Evolutionary conservation across 35 echinoderm and acorn worm species (phyloP).

Genomic region (Diadema setosum): DNA sequence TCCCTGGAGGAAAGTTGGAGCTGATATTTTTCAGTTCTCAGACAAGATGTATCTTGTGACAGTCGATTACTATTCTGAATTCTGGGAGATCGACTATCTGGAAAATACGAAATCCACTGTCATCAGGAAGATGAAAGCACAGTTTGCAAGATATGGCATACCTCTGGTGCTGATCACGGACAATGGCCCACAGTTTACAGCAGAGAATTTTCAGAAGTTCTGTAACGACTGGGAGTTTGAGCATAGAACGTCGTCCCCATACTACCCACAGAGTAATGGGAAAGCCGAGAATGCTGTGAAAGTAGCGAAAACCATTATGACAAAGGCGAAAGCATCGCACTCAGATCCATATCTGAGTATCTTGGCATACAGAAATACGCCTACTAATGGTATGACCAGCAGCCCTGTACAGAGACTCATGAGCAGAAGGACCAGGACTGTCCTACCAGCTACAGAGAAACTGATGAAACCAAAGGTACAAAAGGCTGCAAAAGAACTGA

Average conservation of each 20-base stretch:
- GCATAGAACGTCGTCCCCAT: constrained; percentile 39
- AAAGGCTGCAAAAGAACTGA: not conserved
- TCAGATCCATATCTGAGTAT: constrained; percentile 47
- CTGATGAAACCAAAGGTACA: constrained; percentile 41
- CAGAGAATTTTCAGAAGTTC: not conserved
- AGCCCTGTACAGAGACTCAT: constrained; percentile 62
- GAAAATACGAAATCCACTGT: not conserved
- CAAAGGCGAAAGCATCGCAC: not conserved
- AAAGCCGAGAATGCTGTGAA: constrained; percentile 65
- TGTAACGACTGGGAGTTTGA: not conserved
- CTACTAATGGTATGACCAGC: constrained; percentile 24
- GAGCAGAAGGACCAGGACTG: constrained; percentile 35
- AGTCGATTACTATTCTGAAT: constrained; percentile 61
- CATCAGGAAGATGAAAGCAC: constrained; percentile 30
- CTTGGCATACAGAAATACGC: constrained; percentile 59
- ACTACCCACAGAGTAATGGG: constrained; percentile 56
- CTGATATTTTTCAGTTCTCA: constrained; percentile 40
- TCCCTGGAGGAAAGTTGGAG: constrained; percentile 67
- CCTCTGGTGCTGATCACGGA: constrained; percentile 44
- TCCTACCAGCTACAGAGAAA: constrained; percentile 15
- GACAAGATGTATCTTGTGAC: constrained; percentile 17
- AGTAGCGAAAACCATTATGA: constrained; percentile 49
- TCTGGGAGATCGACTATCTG: constrained; percentile 43
- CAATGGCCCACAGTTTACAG: constrained; percentile 6
- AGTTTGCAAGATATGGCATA: constrained; percentile 48